These are phyloP conservation scores for Sebastes cheni DNA, from an alignment of 2,797 vertebrate species.

Conservation along the genomic window DNA sequence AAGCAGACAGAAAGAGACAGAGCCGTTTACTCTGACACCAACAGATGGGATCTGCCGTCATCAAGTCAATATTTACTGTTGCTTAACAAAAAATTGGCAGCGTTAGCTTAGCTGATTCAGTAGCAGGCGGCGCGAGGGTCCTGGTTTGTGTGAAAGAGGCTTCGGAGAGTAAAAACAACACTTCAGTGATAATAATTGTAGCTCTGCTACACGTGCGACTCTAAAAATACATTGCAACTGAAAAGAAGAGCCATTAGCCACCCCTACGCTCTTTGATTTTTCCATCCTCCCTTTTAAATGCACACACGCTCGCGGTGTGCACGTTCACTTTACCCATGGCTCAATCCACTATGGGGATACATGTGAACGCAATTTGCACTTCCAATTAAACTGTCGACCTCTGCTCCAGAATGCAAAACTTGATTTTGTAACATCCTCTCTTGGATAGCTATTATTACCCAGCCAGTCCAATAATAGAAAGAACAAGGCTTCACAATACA, in stretches of 20 bases:
- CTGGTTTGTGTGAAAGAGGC: conserved; percentile 41
- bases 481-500: conserved; percentile 34
- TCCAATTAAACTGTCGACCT: conserved; percentile 96
- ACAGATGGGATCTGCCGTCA: conserved; percentile 66
- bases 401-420: conserved; percentile 84
- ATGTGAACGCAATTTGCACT: conserved; percentile 91
- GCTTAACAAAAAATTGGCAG: conserved; percentile 60
- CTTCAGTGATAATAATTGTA: conserved; percentile 64
- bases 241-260: conserved; percentile 65
- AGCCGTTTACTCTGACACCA: conserved; percentile 47
- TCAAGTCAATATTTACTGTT: conserved; percentile 75
- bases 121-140: conserved; percentile 31
- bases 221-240: conserved; percentile 71
- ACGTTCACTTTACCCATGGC: conserved; percentile 79
- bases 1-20: conserved; percentile 23
- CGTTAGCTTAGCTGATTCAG: conserved; percentile 38
- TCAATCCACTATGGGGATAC: conserved; percentile 90
- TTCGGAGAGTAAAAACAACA: conserved; percentile 49
- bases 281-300: conserved; percentile 69
- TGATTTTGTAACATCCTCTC: conserved; percentile 78
- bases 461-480: conserved; percentile 56
- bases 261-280: conserved; percentile 57
- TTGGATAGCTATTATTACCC: conserved; percentile 79
- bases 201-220: conserved; percentile 71
- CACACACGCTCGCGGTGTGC: conserved; percentile 77